phyloP scores from a whole-genome alignment of 2,888 invertebrate genomes.

The Nudaria mundana region DNA sequence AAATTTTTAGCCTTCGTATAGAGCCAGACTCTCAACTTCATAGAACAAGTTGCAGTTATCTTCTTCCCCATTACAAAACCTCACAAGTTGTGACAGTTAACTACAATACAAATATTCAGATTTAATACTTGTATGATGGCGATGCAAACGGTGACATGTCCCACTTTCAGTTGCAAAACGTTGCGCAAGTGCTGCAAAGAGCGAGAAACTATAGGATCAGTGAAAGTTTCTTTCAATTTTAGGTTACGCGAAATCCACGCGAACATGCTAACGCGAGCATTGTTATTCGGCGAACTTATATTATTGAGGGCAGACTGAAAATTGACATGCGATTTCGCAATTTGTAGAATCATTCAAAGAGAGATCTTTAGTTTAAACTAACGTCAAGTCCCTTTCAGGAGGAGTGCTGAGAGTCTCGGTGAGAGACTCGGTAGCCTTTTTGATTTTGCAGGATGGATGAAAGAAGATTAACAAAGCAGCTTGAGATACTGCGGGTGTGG shows the following conservation, averaged over 20 bases:
- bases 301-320: not conserved
- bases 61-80: too few species aligned
- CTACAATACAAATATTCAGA: not conserved
- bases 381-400: too few species aligned
- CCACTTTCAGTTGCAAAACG: conserved; percentile 3
- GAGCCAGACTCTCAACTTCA: too few species aligned
- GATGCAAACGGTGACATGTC: not conserved
- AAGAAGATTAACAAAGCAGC: too few species aligned
- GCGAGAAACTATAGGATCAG: conserved; percentile 5
- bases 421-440: too few species aligned
- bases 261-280: not conserved
- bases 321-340: not conserved
- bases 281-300: not conserved
- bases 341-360: too few species aligned
- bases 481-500: too few species aligned
- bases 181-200: conserved; percentile 1
- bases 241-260: conserved; percentile 3
- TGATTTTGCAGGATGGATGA: too few species aligned
- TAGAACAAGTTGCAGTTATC: not conserved
- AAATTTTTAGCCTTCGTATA: too few species aligned
- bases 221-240: conserved; percentile 3
- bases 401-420: too few species aligned
- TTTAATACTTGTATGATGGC: not conserved
- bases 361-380: too few species aligned
- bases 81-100: too few species aligned